These are phyloP conservation scores for Cacatua alba DNA, from an alignment of 2,113 vertebrate species.

Conservation along the genomic window DNA sequence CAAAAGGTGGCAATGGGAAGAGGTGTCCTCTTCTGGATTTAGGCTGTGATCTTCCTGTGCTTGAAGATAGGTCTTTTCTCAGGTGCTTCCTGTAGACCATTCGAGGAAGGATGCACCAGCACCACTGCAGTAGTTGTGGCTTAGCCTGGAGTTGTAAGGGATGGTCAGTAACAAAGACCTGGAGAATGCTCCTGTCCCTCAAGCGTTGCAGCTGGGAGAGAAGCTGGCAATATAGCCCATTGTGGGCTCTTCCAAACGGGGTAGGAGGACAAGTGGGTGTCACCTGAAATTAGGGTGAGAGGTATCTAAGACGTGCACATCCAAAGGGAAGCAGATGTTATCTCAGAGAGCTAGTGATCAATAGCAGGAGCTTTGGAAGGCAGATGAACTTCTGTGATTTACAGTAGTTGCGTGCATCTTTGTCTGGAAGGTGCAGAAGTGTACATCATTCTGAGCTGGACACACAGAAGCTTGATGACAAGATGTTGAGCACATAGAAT, in stretches of 20 bases:
- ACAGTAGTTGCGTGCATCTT: accelerated
- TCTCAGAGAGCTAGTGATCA: background rate
- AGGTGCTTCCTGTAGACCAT: background rate
- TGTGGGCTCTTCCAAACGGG: accelerated
- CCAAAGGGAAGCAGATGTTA: background rate
- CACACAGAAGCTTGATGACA: accelerated
- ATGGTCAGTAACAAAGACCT: background rate
- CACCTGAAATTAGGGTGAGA: background rate
- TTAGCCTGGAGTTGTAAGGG: background rate
- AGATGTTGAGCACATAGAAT: accelerated
- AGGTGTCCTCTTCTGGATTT: background rate
- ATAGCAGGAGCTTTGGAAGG: background rate
- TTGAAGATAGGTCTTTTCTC: background rate
- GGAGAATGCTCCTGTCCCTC: background rate
- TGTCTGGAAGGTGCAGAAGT: background rate
- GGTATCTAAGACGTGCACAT: accelerated
- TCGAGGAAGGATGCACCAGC: background rate
- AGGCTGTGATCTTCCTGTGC: background rate
- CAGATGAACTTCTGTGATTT: no score
- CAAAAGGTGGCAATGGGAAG: no score
- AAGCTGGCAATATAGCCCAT: background rate
- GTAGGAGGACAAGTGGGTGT: background rate
- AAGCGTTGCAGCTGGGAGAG: background rate
- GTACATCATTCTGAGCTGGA: accelerated
- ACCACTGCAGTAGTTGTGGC: no score